A percentile compares a stretch with the other conserved stretches of the same genome.
These are phyloP conservation scores for Halesus radiatus DNA, from an alignment of 1,140 invertebrate species.

Conservation along the genomic window DNA sequence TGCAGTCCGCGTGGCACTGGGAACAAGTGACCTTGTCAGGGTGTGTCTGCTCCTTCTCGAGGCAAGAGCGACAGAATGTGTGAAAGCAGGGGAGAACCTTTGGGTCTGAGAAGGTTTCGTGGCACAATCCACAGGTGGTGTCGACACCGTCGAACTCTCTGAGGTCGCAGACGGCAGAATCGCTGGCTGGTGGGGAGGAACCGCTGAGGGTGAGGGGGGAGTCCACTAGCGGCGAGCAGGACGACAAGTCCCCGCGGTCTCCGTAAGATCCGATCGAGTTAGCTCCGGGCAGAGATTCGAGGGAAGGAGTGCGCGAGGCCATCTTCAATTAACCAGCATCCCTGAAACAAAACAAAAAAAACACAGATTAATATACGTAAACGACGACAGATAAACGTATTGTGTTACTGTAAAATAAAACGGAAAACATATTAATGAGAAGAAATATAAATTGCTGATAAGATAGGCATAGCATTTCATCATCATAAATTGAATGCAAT, in stretches of 20 bases:
- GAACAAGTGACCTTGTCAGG: constrained; percentile 87
- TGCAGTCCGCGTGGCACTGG: constrained; percentile 82
- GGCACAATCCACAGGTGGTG: constrained; percentile 85
- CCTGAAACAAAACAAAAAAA: constrained; percentile 65
- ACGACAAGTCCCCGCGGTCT: constrained; percentile 76
- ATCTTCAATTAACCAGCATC: constrained; percentile 73
- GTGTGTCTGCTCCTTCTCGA: constrained; percentile 80
- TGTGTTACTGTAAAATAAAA: too few relatives aligned
- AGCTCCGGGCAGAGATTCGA: constrained; percentile 90
- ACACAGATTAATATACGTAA: constrained; percentile 9
- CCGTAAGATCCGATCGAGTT: constrained; percentile 88
- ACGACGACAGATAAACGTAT: too few relatives aligned
- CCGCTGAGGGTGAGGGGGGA: constrained; percentile 86
- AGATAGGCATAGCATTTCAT: background rate
- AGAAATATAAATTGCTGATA: too few relatives aligned
- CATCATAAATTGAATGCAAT: background rate
- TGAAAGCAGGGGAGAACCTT: constrained; percentile 87
- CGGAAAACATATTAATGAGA: too few relatives aligned
- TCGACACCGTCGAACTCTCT: constrained; percentile 70
- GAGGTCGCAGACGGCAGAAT: constrained; percentile 83
- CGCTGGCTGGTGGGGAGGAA: constrained; percentile 84
- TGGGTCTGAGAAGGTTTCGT: constrained; percentile 80
- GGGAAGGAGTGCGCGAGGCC: constrained; percentile 82
- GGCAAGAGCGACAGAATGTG: constrained; percentile 84
- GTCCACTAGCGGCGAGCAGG: constrained; percentile 72